phyloP scores from a whole-genome alignment of 1,140 invertebrate species.

The Chironomus striatipennis region DNA sequence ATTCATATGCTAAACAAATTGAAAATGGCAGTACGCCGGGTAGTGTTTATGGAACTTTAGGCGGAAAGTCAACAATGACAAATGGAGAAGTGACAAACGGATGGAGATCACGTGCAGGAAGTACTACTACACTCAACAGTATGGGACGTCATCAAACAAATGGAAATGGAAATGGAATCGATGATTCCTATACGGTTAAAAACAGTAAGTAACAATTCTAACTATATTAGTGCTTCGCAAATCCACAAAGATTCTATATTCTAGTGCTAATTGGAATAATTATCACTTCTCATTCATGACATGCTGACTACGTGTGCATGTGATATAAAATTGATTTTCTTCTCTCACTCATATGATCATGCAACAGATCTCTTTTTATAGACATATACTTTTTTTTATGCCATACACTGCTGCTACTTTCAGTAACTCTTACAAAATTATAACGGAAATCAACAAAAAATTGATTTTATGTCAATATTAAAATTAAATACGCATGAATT shows the following conservation, averaged over 20 bases:
- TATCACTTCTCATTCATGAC: neutral
- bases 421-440: too few relatives aligned
- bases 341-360: neutral
- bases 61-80: constrained; percentile 23
- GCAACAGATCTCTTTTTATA: neutral
- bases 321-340: neutral
- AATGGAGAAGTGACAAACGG: constrained; percentile 39
- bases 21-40: constrained; percentile 45
- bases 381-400: too few relatives aligned
- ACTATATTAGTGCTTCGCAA: neutral
- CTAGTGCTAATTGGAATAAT: neutral
- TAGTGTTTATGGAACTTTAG: constrained; percentile 37
- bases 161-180: constrained; percentile 32
- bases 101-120: constrained; percentile 43
- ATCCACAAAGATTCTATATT: neutral
- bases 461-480: too few relatives aligned
- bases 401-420: too few relatives aligned
- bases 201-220: neutral
- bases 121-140: constrained; percentile 49
- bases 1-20: constrained; percentile 78
- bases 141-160: constrained; percentile 38
- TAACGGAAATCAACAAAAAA: too few relatives aligned
- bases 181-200: constrained; percentile 25
- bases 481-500: too few relatives aligned
- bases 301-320: neutral